phyloP scores from a whole-genome alignment of 2,113 vertebrate genomes.

The Myrmecobius fasciatus region DNA sequence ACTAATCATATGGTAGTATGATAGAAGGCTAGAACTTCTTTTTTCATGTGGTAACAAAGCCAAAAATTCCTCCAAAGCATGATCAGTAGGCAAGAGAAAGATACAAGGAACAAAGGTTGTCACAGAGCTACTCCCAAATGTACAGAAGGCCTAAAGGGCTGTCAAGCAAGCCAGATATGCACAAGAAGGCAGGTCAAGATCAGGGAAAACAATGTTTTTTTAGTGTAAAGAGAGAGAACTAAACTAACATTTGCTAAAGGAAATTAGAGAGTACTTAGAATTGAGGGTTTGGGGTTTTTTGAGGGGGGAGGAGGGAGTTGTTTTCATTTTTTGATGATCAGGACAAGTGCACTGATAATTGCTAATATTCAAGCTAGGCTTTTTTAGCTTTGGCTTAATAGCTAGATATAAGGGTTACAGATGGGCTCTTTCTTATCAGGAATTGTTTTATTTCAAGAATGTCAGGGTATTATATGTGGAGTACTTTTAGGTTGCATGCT shows the following conservation, averaged over 20 bases:
- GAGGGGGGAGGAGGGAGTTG: too few relatives aligned
- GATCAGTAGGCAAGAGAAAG: not conserved
- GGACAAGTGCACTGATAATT: slow-evolving; percentile 17
- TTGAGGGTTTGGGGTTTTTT: not conserved
- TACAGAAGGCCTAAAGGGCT: not conserved
- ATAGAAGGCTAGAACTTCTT: not conserved
- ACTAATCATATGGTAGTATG: not conserved
- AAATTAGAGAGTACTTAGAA: not conserved
- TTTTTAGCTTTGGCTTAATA: slow-evolving; percentile 30
- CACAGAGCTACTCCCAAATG: not conserved
- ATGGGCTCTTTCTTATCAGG: slow-evolving; percentile 21
- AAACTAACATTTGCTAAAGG: not conserved
- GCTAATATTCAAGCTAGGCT: slow-evolving; percentile 5
- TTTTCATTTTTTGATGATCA: slow-evolving; percentile 21
- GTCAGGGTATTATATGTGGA: not conserved
- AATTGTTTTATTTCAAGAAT: slow-evolving; percentile 26
- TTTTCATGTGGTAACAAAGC: not conserved
- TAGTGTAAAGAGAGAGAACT: not conserved
- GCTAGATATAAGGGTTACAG: slow-evolving; percentile 7
- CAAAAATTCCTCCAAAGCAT: not conserved
- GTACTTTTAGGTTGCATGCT: slow-evolving; percentile 16
- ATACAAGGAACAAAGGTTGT: rapidly evolving
- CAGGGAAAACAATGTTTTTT: not conserved
- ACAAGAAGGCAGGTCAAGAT: too few relatives aligned
- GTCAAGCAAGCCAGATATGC: not conserved